A percentile compares a stretch with the other conserved stretches of the same genome.
Conservation (phyloP, 2,797 vertebrate species). For the Okamejei kenojei region DNA sequence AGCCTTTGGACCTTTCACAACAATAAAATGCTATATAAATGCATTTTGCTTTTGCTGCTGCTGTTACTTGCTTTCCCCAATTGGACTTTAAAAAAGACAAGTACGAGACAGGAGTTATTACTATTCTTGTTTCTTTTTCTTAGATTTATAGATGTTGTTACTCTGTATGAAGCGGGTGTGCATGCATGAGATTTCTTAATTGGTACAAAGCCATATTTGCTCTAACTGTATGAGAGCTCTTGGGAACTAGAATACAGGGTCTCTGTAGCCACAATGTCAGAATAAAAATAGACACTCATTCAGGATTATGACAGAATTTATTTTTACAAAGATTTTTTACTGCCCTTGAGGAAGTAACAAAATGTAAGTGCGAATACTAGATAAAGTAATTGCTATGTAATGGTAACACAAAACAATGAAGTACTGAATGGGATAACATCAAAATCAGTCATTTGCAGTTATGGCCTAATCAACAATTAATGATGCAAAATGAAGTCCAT, state of each 20-base stretch:
- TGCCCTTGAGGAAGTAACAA: not conserved
- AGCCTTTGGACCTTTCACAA: not conserved
- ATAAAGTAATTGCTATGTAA: not conserved
- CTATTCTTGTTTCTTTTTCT: not conserved
- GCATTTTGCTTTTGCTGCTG: no score
- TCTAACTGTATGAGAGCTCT: not conserved
- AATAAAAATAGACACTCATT: constrained; percentile 7
- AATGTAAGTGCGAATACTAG: not conserved
- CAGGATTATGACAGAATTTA: not conserved
- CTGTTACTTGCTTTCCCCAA: not conserved
- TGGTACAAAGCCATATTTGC: not conserved
- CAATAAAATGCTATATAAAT: not conserved
- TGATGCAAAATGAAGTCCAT: not conserved
- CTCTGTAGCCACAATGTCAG: not conserved
- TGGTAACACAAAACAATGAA: not conserved
- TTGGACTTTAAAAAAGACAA: not conserved
- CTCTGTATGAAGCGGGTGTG: not conserved
- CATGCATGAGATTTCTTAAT: not conserved
- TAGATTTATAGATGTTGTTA: not conserved
- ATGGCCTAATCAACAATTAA: not conserved
- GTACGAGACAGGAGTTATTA: not conserved
- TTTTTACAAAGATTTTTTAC: not conserved
- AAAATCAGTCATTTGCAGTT: not conserved
- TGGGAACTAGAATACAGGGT: not conserved
- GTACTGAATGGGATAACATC: no score